Evolutionary conservation across 2,113 vertebrate species (phyloP).

Genomic region (Coracopsis vasa): DNA sequence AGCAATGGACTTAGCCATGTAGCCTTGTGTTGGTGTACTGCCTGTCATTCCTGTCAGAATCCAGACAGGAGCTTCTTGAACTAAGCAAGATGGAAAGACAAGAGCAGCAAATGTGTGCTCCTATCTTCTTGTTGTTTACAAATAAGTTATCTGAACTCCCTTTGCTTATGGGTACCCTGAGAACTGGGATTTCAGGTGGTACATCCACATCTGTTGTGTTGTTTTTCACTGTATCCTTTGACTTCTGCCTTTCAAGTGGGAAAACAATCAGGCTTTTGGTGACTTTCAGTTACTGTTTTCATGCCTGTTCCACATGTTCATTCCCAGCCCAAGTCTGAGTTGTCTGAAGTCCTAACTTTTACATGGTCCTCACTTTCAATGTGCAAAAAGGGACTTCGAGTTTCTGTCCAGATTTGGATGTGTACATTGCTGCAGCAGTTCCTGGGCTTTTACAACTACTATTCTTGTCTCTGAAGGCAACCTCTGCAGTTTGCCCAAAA

Average conservation of each 20-base stretch:
- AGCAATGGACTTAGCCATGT: background rate
- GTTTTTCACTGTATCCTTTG: background rate
- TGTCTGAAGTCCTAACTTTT: background rate
- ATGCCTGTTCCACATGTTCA: background rate
- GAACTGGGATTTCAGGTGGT: background rate
- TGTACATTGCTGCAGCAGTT: background rate
- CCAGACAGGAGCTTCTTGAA: background rate
- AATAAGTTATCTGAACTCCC: background rate
- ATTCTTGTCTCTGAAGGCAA: background rate
- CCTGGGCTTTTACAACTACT: background rate
- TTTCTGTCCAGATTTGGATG: background rate
- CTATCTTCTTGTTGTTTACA: background rate
- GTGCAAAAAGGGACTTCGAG: too few species aligned
- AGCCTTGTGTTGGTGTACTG: background rate
- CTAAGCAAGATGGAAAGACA: background rate
- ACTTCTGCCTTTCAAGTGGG: background rate
- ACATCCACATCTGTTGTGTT: background rate
- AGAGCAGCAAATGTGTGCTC: background rate
- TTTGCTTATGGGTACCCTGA: background rate
- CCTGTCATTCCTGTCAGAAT: background rate
- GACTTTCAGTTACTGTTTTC: background rate
- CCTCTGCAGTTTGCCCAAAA: background rate
- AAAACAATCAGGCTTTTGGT: background rate
- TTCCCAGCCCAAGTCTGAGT: background rate
- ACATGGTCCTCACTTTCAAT: background rate